A percentile compares a stretch with the other conserved stretches of the same genome.
These are phyloP conservation scores for Oxygymnocypris stewartii DNA, from an alignment of 2,113 vertebrate genomes.

Conservation along the genomic window DNA sequence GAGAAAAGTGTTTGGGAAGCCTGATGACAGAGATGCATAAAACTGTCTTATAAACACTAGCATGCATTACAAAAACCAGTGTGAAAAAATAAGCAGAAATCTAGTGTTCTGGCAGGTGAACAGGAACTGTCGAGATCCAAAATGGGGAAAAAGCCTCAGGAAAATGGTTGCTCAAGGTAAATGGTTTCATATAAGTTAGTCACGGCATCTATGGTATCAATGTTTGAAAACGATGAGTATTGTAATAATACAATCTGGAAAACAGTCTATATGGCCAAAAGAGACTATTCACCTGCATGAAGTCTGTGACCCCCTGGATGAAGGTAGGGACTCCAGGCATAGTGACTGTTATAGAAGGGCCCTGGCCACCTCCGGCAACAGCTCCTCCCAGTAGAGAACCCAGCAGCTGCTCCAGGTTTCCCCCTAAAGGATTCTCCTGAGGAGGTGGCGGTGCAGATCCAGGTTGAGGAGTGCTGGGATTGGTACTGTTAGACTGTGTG, in stretches of 20 bases:
- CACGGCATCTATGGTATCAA: background rate
- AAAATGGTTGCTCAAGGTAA: background rate
- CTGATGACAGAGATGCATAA: conserved; percentile 53
- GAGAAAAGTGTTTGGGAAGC: conserved; percentile 69
- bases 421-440: conserved; percentile 68
- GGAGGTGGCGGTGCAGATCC: conserved; percentile 52
- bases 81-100: background rate
- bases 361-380: conserved; percentile 62
- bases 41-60: background rate
- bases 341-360: conserved; percentile 81
- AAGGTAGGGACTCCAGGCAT: conserved; percentile 86
- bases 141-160: background rate
- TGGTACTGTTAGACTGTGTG: conserved; percentile 52
- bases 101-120: background rate
- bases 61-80: conserved; percentile 1
- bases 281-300: conserved; percentile 79
- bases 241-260: background rate
- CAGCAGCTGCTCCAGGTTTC: conserved; percentile 77
- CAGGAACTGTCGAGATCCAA: background rate
- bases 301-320: conserved; percentile 86
- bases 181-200: no score
- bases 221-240: background rate
- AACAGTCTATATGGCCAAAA: conserved; percentile 17
- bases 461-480: conserved; percentile 63
- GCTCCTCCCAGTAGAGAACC: conserved; percentile 82